Percentiles rank a stretch among this genome's conserved stretches.
These are phyloP conservation scores for Arvicanthis niloticus DNA, from an alignment of 2,113 vertebrate genomes.

Conservation along the genomic window DNA sequence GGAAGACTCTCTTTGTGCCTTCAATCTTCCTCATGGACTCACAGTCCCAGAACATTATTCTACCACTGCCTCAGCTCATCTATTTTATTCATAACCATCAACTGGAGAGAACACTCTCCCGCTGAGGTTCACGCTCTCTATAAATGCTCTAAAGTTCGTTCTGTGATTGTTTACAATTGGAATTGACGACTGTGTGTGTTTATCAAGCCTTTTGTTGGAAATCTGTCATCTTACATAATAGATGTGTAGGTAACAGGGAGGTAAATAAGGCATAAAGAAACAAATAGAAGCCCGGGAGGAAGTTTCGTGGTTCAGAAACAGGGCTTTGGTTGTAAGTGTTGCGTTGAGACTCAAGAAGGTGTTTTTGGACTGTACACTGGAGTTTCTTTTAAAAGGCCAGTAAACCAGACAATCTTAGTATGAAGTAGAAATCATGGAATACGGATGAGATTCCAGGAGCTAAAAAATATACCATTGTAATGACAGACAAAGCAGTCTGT, in stretches of 20 bases:
- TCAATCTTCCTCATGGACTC: slow-evolving; percentile 86
- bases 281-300: slow-evolving; percentile 71
- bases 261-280: slow-evolving; percentile 78
- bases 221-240: slow-evolving; percentile 80
- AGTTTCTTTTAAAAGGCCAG: neutral
- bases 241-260: slow-evolving; percentile 80
- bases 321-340: slow-evolving; percentile 60
- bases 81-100: slow-evolving; percentile 85
- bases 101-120: slow-evolving; percentile 83
- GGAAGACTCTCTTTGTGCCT: slow-evolving; percentile 85
- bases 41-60: slow-evolving; percentile 82
- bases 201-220: slow-evolving; percentile 81
- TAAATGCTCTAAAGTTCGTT: slow-evolving; percentile 80
- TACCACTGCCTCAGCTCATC: slow-evolving; percentile 85
- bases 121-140: slow-evolving; percentile 66
- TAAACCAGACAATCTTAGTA: slow-evolving; percentile 39
- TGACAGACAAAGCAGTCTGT: neutral
- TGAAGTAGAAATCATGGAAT: slow-evolving; percentile 31
- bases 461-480: neutral
- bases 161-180: slow-evolving; percentile 81
- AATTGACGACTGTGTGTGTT: slow-evolving; percentile 77
- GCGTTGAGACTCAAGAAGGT: slow-evolving; percentile 60
- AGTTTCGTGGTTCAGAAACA: slow-evolving; percentile 65
- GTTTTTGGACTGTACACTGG: slow-evolving; percentile 54
- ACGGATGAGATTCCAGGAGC: slow-evolving; percentile 15